Conservation (phyloP, 1,140 invertebrate species). For the Tribolium madens region DNA sequence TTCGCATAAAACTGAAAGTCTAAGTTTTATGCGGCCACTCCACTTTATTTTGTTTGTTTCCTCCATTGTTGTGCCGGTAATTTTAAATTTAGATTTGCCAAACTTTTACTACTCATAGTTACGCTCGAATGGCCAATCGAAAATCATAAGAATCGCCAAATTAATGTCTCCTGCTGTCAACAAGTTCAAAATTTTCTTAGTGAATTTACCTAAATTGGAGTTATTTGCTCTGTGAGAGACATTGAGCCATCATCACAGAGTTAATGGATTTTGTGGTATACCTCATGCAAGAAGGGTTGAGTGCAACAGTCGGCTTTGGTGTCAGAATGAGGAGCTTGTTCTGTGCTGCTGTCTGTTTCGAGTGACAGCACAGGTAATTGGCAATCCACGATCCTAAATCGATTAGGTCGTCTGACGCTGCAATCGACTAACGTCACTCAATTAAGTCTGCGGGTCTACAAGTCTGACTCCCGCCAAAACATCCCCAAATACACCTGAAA, state of each 20-base stretch:
- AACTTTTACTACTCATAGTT: constrained; percentile 31
- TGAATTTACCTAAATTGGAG: background rate
- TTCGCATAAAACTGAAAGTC: constrained; percentile 38
- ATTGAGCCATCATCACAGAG: background rate
- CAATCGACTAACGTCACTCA: constrained; percentile 45
- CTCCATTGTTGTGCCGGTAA: constrained; percentile 40
- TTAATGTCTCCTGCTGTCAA: constrained; percentile 25
- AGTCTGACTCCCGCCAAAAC: background rate
- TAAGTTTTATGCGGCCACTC: constrained; percentile 44
- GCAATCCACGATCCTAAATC: constrained; percentile 51
- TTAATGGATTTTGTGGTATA: constrained; percentile 15
- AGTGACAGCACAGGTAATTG: constrained; percentile 53
- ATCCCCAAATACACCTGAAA: background rate
- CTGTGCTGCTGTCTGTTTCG: constrained; percentile 36
- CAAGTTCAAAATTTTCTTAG: background rate
- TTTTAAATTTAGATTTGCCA: constrained; percentile 40
- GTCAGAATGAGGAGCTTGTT: background rate
- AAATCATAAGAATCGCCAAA: constrained; percentile 17
- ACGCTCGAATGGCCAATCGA: constrained; percentile 13
- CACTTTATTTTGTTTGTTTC: constrained; percentile 41
- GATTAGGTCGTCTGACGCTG: constrained; percentile 47
- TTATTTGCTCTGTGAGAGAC: background rate
- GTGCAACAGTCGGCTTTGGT: constrained; percentile 16
- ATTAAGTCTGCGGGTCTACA: constrained; percentile 10
- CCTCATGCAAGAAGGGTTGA: constrained; percentile 17